Percentiles rank a stretch among this genome's conserved stretches.
Conservation (phyloP, 2,797 vertebrate genomes). For the Poliocrania exsul region DNA sequence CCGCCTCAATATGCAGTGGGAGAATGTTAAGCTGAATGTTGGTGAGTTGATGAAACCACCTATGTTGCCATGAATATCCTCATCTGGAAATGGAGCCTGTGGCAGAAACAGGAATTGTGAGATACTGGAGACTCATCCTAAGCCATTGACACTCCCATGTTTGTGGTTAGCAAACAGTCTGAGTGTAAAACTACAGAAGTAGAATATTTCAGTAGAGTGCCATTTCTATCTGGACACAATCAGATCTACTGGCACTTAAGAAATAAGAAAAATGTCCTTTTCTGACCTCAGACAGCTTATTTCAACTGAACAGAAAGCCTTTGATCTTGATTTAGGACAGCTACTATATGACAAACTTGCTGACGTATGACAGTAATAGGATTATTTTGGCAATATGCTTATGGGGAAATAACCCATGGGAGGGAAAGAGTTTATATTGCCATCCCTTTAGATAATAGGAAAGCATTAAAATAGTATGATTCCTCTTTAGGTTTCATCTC, state of each 20-base stretch:
- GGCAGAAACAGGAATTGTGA: not conserved
- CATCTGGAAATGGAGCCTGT: not conserved
- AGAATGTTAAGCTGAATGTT: not conserved
- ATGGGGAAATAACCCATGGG: not conserved
- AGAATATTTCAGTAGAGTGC: not conserved
- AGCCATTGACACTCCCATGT: not conserved
- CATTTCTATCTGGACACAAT: not conserved
- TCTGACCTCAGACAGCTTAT: not conserved
- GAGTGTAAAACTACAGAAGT: not conserved
- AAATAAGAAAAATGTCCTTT: not conserved
- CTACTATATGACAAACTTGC: not conserved
- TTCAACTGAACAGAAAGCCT: not conserved
- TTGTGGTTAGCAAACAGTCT: not conserved
- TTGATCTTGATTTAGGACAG: not conserved
- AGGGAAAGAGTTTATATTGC: not conserved
- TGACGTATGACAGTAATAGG: not conserved
- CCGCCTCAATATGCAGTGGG: not conserved
- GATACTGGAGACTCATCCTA: not conserved
- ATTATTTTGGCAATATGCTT: not conserved
- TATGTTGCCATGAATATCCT: not conserved
- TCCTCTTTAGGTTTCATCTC: not conserved
- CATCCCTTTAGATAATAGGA: not conserved
- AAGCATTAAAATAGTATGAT: not conserved
- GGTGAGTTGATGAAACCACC: not conserved
- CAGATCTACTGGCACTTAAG: not conserved